Evolutionary conservation across 2,888 invertebrate genomes (phyloP).

Genomic region (Caenorhabditis doughertyi): DNA sequence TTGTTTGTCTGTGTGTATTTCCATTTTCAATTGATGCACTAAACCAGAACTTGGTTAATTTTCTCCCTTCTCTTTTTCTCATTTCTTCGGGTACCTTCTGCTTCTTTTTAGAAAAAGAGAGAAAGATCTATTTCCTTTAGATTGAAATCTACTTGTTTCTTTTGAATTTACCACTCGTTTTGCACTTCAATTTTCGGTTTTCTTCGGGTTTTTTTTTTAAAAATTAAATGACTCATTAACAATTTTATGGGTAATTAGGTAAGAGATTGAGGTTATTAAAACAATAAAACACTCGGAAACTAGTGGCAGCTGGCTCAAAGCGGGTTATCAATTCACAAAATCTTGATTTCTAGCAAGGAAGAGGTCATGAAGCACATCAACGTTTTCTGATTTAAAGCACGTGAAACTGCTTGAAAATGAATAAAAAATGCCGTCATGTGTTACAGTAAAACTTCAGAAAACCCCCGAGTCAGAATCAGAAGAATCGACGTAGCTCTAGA

Average conservation of each 20-base stretch:
- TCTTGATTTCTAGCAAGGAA: no score
- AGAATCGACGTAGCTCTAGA: no score
- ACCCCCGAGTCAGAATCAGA: no score
- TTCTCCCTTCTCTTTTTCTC: conserved; percentile 4
- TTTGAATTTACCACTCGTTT: neutral
- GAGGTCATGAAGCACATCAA: no score
- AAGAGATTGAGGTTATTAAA: no score
- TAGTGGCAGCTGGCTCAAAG: no score
- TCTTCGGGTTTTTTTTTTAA: neutral
- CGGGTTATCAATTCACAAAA: no score
- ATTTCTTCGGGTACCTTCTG: neutral
- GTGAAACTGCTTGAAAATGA: no score
- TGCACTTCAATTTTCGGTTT: neutral
- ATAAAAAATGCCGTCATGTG: no score
- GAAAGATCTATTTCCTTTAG: conserved; percentile 17
- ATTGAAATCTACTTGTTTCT: conserved; percentile 36
- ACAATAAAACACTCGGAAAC: no score
- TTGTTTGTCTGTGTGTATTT: conserved; percentile 22
- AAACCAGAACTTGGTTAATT: conserved; percentile 35
- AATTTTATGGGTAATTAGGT: neutral
- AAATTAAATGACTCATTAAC: neutral
- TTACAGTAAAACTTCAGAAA: no score
- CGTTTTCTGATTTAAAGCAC: no score
- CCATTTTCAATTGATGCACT: conserved; percentile 35
- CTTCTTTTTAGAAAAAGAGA: neutral